A percentile compares a stretch with the other conserved stretches of the same genome.
Conservation (phyloP, 2,797 vertebrate genomes). For the Nothura maculosa region DNA sequence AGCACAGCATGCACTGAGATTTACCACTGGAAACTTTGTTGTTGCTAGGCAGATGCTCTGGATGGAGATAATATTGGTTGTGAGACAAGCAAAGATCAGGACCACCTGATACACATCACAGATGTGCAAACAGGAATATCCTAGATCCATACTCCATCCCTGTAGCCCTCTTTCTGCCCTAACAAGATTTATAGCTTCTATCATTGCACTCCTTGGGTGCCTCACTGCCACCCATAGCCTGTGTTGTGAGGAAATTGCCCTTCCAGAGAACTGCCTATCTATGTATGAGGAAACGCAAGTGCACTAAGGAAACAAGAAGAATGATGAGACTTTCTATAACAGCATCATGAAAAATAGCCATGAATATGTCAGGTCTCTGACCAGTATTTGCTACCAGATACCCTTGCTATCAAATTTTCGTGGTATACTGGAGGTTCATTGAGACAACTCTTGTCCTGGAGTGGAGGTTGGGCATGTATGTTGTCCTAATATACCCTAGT, state of each 20-base stretch:
- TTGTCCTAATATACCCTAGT: rapidly evolving
- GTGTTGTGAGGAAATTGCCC: neutral
- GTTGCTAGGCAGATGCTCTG: neutral
- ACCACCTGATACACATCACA: neutral
- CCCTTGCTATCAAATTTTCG: neutral
- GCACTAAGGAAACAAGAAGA: neutral
- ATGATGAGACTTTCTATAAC: neutral
- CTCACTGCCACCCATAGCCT: neutral
- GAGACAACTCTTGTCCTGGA: neutral
- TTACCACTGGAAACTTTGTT: neutral
- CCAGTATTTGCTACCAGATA: neutral
- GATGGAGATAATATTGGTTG: neutral
- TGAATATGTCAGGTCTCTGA: neutral
- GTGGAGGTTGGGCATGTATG: neutral
- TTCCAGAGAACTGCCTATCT: neutral
- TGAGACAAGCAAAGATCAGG: neutral
- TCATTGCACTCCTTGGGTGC: neutral
- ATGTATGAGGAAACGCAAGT: neutral
- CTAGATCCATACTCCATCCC: neutral
- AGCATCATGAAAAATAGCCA: neutral
- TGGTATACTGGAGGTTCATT: neutral
- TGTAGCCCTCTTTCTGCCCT: neutral
- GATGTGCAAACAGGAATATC: neutral
- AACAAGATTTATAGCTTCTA: neutral
- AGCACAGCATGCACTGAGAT: neutral